Percentiles rank a stretch among this genome's conserved stretches.
Conservation (phyloP, 2,797 vertebrate genomes). For the Vireo griseus region DNA sequence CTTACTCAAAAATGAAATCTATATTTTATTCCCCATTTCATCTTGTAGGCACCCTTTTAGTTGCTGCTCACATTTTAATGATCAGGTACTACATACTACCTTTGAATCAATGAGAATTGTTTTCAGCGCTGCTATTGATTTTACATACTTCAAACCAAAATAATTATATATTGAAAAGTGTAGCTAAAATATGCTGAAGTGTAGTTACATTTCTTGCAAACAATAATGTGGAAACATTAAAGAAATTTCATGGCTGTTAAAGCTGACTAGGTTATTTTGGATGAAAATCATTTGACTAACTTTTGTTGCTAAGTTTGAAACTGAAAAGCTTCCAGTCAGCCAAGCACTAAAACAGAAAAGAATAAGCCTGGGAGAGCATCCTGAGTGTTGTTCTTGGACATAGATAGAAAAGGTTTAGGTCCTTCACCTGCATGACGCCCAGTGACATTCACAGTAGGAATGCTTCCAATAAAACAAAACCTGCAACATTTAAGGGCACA, state of each 20-base stretch:
- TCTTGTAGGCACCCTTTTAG: neutral
- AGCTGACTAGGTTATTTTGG: neutral
- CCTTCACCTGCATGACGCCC: neutral
- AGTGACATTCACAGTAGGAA: neutral
- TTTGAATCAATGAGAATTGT: constrained; percentile 27
- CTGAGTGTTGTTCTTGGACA: neutral
- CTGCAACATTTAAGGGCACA: neutral
- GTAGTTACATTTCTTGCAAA: neutral
- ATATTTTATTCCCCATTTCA: neutral
- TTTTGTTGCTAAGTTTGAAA: neutral
- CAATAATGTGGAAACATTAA: neutral
- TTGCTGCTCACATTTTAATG: neutral
- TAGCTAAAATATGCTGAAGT: neutral
- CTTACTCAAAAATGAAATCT: constrained; percentile 9
- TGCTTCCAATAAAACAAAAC: neutral
- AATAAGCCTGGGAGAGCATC: neutral
- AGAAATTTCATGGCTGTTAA: neutral
- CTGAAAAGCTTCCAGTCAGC: neutral
- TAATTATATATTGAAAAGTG: neutral
- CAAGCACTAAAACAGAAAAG: neutral
- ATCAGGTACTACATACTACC: neutral
- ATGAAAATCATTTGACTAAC: neutral
- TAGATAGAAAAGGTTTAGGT: neutral
- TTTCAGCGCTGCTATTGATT: constrained; percentile 31
- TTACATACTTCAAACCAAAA: constrained; percentile 10